Evolutionary conservation across 1,140 invertebrate species (phyloP), one percentile per base, ranked within the genome.

Genomic region (Ips nitidus): DNA sequence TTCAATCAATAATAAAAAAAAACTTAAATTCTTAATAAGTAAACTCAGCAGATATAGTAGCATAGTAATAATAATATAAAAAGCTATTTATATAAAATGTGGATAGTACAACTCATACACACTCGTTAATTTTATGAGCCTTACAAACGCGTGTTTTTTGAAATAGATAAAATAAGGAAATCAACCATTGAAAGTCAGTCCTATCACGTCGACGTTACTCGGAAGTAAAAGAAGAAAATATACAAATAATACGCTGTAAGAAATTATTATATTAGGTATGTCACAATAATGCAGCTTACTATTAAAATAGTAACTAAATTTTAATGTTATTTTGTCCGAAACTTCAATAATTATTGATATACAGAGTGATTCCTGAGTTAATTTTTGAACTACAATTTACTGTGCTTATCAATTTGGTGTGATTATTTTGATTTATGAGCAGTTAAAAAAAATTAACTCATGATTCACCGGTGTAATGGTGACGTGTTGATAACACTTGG

Each of bases 11-110:
- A 56, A 40, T 56, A 37, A 36, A 56, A 36, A 38, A 36, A 36
- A 56, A 56, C 53, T 22, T 61, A 52, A 52, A 64, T 6, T 50
- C 45, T 22, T 64, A 53, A 52, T 39, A 41, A 50, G 22, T 61
- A 61, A 61, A 61, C 57, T 68, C 58, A 60, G 66, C 66, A 61
- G 8, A 52, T 55, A 64, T 58, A 66, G 41, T 41, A 60, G 41
- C 61, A 50, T 68, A 59, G 37, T 43, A 66, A 50, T 36, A 53
- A 36, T 45, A 61, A 68, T 68, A 60, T 43, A 68, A 59, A 62
- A 62, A 62, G 60, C 67, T 63, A 57, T 45, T 8, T 60, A 60
- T 60, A 68, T 68, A 68, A 68, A 66, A 66, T 66, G 43, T 58
- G 50, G 40, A 45, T 43, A 64, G 41, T 59, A 59, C 39, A 52